Conservation (phyloP, 2,113 vertebrate genomes). For the Cyanoramphus novaezelandiae region DNA sequence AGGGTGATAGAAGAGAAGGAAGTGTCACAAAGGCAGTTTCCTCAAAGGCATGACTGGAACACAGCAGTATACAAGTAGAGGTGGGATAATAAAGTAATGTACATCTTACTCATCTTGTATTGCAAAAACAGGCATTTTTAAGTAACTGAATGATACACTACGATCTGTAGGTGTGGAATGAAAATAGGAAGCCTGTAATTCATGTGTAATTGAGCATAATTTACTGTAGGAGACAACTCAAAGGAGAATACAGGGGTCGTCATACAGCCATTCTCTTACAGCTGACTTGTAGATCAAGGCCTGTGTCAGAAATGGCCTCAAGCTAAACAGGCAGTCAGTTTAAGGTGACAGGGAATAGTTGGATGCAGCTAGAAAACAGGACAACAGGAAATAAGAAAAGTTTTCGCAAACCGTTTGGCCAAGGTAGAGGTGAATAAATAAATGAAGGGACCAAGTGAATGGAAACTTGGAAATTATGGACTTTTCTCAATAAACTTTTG, state of each 20-base stretch:
- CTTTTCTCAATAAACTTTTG: neutral
- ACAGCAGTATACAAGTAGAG: neutral
- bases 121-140: neutral
- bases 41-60: neutral
- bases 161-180: neutral
- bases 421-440: neutral
- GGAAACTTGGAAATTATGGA: neutral
- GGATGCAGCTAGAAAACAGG: neutral
- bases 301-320: neutral
- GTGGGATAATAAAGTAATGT: neutral
- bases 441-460: neutral
- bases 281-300: neutral
- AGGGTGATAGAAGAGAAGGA: neutral
- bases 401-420: neutral
- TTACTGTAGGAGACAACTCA: neutral
- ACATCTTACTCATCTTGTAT: neutral
- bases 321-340: neutral
- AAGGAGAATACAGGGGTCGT: neutral
- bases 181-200: neutral
- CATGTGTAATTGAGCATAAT: neutral
- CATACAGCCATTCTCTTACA: neutral
- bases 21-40: neutral
- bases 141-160: neutral
- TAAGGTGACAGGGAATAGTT: neutral
- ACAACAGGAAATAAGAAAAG: neutral